Percentiles rank a stretch among this genome's conserved stretches.
Conservation (phyloP, 2,797 vertebrate genomes). For the Lophius americanus region DNA sequence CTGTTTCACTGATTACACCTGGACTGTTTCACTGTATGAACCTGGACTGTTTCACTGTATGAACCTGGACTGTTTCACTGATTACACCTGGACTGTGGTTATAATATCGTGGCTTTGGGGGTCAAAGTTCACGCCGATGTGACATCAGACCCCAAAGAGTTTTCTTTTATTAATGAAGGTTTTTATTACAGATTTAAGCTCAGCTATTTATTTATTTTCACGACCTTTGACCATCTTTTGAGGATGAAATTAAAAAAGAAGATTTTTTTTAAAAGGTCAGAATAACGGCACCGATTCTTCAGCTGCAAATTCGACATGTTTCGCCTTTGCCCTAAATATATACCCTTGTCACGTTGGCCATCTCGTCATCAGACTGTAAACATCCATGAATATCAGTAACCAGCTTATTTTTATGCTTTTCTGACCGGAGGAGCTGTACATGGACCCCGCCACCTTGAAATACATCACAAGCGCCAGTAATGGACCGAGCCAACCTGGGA, state of each 20-base stretch:
- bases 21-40: too few relatives aligned
- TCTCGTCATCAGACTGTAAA: background rate
- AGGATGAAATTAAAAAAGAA: background rate
- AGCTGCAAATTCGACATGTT: background rate
- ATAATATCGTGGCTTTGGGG: too few relatives aligned
- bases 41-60: too few relatives aligned
- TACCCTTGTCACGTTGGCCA: background rate
- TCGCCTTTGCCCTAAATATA: background rate
- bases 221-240: constrained; percentile 18
- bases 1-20: too few relatives aligned
- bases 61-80: too few relatives aligned
- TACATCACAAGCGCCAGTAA: constrained; percentile 46
- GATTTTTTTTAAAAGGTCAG: constrained; percentile 8
- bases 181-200: background rate
- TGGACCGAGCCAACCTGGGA: constrained; percentile 44
- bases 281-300: background rate
- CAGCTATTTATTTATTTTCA: constrained; percentile 1
- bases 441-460: constrained; percentile 25
- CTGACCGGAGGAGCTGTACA: constrained; percentile 5
- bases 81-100: too few relatives aligned
- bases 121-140: too few relatives aligned
- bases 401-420: constrained; percentile 4
- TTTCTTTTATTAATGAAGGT: constrained; percentile 2
- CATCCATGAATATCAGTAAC: constrained; percentile 1
- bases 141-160: too few relatives aligned